Percentiles rank a stretch among this genome's conserved stretches.
Evolutionary conservation across 1,140 invertebrate species (phyloP).

Genomic region (Pseudomyrmex flavicornis): DNA sequence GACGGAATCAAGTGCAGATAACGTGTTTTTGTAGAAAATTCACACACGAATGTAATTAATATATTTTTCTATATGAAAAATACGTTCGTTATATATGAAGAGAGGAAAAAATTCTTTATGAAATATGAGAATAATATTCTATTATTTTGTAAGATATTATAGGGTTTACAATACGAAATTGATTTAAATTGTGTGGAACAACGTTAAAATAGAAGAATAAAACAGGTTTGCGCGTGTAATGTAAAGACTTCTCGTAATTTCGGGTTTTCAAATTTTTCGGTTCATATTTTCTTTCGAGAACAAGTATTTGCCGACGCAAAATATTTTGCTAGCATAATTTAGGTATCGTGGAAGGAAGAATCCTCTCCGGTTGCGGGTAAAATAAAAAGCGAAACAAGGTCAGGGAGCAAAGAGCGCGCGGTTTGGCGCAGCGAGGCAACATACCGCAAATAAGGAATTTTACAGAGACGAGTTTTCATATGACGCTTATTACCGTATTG

Average conservation of each 20-base stretch:
- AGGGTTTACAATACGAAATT: too few relatives aligned
- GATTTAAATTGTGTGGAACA: too few relatives aligned
- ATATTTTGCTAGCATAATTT: slow-evolving; percentile 47
- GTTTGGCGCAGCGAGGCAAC: slow-evolving; percentile 22
- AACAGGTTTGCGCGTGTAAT: not conserved
- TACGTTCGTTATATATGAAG: too few relatives aligned
- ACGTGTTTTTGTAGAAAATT: too few relatives aligned
- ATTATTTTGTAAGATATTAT: too few relatives aligned
- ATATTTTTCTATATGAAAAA: too few relatives aligned
- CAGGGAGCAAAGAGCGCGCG: slow-evolving; percentile 23
- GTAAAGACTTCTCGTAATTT: not conserved
- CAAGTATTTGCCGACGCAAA: slow-evolving; percentile 26
- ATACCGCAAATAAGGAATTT: slow-evolving; percentile 22
- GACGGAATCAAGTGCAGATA: not conserved
- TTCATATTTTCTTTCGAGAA: slow-evolving; percentile 1
- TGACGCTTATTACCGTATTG: slow-evolving; percentile 21
- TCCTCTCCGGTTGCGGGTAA: not conserved
- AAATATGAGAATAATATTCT: too few relatives aligned
- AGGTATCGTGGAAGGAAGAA: slow-evolving; percentile 21
- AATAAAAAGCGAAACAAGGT: slow-evolving; percentile 28
- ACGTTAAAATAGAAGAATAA: not conserved
- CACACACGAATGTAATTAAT: too few relatives aligned
- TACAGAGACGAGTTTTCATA: slow-evolving; percentile 38
- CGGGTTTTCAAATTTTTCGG: not conserved
- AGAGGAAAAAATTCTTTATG: too few relatives aligned